Base-by-base conservation (phyloP, 2,888 invertebrate species). In the Lathronympha strigana region DNA sequence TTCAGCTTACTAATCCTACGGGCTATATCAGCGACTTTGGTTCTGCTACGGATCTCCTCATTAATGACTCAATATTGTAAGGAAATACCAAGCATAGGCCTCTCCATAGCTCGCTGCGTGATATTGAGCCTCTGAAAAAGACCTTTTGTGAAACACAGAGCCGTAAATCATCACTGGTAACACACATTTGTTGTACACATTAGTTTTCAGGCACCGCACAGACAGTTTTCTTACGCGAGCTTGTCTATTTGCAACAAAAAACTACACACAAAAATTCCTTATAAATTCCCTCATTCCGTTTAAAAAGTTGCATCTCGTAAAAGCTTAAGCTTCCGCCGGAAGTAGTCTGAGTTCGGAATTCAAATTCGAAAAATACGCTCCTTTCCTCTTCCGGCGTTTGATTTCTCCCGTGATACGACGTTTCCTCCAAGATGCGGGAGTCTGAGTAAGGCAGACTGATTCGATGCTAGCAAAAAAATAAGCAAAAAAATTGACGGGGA, bases 311-410 rank as follows among this genome's bases (percentile, higher is more conserved):
- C 82, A 84, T 86, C 82, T 81, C 80, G 82, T 83, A 82, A 87
- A 86, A 81, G 83, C 82, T 86, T 73, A 73, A 87, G 84, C 83
- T 90, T 88, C 90, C 90, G 82, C 72, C 84, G 90, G 90, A 90
- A 84, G 84, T 83, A 86, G 87, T 81, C 83, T 79, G 83, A 87
- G 88, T 90, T 90, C 87, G 88, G 82, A 87, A 91, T 92, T 90
- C 90, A 91, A 91, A 92, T 92, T 90, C 89, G 89, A 90, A 91
- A 91, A 91, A 92, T 91, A 90, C 87, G 88, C 84, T 89, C 78
- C 82, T 89, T 90, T 88, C 90, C 89, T 90, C 80, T 91, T 91
- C 91, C 91, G 90, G 87, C 90, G 88, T 91, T 91, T 91, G 91
- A 91, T 91, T 90, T 80, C 84, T 89, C 83, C 84, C 81, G 83